A percentile compares a stretch with the other conserved stretches of the same genome.
phyloP scores from a whole-genome alignment of 1,140 invertebrate species.

The Platorchestia sp. region DNA sequence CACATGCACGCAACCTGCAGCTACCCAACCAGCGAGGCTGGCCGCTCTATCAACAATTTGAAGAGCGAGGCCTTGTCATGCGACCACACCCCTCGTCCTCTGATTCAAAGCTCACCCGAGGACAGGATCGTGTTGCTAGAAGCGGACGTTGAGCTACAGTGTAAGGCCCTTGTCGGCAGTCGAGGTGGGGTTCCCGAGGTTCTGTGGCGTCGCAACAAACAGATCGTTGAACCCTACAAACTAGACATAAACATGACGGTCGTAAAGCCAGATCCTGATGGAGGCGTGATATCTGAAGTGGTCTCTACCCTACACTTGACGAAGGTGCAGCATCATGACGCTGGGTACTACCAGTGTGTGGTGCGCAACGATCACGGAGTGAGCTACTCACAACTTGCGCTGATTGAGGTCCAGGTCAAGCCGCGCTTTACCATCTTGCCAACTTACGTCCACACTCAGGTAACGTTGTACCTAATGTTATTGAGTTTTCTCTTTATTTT shows the following conservation, averaged over 20 bases:
- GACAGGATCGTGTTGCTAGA: conserved; percentile 87
- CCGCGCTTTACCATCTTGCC: conserved; percentile 90
- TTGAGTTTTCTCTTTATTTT: background rate
- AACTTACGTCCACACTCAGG: conserved; percentile 77
- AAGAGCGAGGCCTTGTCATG: conserved; percentile 60
- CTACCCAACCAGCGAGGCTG: conserved; percentile 57
- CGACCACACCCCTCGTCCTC: conserved; percentile 86
- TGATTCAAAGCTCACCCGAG: conserved; percentile 84
- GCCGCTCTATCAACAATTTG: conserved; percentile 59
- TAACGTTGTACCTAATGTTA: background rate
- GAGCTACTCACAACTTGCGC: conserved; percentile 88
- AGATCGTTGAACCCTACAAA: conserved; percentile 61
- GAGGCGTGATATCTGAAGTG: conserved; percentile 60
- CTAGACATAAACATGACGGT: conserved; percentile 58
- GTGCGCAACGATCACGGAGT: conserved; percentile 91
- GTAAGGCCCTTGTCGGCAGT: conserved; percentile 80
- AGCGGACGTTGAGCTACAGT: conserved; percentile 84
- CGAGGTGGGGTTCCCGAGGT: conserved; percentile 75
- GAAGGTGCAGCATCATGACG: conserved; percentile 82
- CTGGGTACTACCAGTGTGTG: conserved; percentile 93
- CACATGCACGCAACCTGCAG: conserved; percentile 78
- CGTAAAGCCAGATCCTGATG: conserved; percentile 58
- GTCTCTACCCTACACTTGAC: conserved; percentile 79
- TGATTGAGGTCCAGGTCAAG: conserved; percentile 87
- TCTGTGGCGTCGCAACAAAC: conserved; percentile 64